Conservation (phyloP, 1,140 invertebrate species). For the Lepidurus apus region DNA sequence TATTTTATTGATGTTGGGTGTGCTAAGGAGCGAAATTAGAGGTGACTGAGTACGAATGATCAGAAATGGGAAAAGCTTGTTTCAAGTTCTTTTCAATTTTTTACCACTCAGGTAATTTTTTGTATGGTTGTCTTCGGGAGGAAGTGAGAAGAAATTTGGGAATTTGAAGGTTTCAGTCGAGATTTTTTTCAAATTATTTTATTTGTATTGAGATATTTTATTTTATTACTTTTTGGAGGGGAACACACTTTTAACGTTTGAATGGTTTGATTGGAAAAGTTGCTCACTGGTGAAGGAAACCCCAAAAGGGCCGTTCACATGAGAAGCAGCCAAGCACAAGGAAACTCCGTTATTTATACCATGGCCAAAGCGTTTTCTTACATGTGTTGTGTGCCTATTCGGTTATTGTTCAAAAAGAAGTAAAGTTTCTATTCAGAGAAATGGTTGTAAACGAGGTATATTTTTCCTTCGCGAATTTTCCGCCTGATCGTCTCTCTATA, state of each 20-base stretch:
- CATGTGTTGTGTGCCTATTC: background rate
- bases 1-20: background rate
- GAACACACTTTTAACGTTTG: background rate
- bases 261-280: background rate
- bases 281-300: constrained; percentile 11
- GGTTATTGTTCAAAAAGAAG: background rate
- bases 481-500: background rate
- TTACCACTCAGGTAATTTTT: too few relatives aligned
- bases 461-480: background rate
- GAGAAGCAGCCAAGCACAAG: constrained; percentile 10
- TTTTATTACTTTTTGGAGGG: background rate
- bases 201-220: too few relatives aligned
- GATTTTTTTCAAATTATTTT: too few relatives aligned
- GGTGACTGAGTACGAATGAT: background rate
- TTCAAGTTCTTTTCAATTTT: too few relatives aligned
- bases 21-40: background rate
- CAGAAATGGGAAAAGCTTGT: too few relatives aligned
- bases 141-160: too few relatives aligned
- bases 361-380: background rate
- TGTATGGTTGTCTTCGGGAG: too few relatives aligned
- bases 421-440: background rate
- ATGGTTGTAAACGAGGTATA: background rate
- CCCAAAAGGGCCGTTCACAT: background rate
- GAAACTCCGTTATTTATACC: background rate
- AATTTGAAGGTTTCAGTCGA: too few relatives aligned